These are phyloP conservation scores for Stigmatopora argus DNA, from an alignment of 2,113 vertebrate genomes.

Conservation along the genomic window DNA sequence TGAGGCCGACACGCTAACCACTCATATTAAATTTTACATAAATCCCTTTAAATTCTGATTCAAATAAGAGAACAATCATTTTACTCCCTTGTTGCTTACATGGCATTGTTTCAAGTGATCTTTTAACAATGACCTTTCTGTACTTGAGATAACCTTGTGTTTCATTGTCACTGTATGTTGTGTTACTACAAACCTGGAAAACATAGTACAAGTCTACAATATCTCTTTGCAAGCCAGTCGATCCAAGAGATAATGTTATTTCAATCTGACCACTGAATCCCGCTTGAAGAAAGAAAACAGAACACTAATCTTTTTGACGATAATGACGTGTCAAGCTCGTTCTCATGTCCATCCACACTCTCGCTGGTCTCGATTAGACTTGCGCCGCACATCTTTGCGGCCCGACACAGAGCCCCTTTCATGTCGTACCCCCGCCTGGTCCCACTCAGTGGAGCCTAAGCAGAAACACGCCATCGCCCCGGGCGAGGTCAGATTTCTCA, in stretches of 20 bases:
- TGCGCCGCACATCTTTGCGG: conserved; percentile 62
- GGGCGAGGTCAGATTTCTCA: conserved; percentile 68
- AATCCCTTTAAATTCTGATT: no score
- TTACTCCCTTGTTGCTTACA: no score
- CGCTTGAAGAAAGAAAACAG: conserved; percentile 23
- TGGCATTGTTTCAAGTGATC: no score
- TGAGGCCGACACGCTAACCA: no score
- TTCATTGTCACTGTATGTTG: no score
- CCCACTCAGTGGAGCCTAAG: conserved; percentile 67
- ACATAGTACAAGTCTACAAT: no score
- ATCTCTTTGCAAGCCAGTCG: neutral
- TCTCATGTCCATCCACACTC: conserved; percentile 51
- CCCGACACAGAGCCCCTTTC: conserved; percentile 67
- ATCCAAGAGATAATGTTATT: neutral
- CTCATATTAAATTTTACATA: no score
- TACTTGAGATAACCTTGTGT: no score
- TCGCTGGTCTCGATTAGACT: conserved; percentile 75
- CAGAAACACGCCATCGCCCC: conserved; percentile 71
- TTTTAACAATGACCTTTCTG: no score
- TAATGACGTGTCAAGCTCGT: conserved; percentile 44
- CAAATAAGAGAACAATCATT: no score
- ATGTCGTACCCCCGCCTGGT: conserved; percentile 61
- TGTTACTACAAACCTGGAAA: no score
- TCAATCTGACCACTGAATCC: conserved; percentile 12
- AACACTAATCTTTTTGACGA: conserved; percentile 14